Evolutionary conservation across 2,888 invertebrate species (phyloP), one percentile per base, ranked within the genome.

Genomic region (Hartigia nigra): DNA sequence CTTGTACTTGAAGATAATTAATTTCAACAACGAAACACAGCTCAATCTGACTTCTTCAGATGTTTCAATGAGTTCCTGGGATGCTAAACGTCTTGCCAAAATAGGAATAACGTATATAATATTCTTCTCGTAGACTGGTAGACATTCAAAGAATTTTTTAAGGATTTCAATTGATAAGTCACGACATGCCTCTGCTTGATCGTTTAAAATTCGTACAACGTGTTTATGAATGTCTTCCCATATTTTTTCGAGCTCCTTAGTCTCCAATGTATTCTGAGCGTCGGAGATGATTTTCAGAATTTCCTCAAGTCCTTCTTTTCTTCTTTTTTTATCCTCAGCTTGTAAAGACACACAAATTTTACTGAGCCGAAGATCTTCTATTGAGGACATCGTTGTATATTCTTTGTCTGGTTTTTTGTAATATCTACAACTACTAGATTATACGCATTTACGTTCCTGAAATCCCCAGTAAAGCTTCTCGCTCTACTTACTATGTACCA

Each of bases 11-110:
- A 92, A 90, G 75, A 97, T 92, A 82, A 98, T 93, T 72, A 92
- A 91, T 79, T 93, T 92, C n/a, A 97, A 90, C 74, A 98, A 93
- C 79, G 93, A 89, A 0, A 97, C 91, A 76, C 96, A 92, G 70
- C 94, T 92, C 14, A 97, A 90, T 36, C 98, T 94, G 74, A 98
- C 93, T 93, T 98, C 98, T 92, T 98, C 98, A 0, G 95, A 95
- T 70, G 93, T 91, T 89, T 96, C 95, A 4, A 93, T 88, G 72
- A 96, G 93, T 90, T 97, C 97, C 70, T 95, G 94, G 78, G 95
- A 94, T 0, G 96, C 97, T 82, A 98, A 94, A 81, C 97, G 94
- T 85, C 95, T 95, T 0, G 95, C 94, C 81, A 98, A 89, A 1
- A 96, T 94, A 1, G 97, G 96, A 69, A 98, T 92, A 31, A 97